Base-by-base conservation (phyloP, 2,888 invertebrate genomes). In the Drosophila bunnanda region DNA sequence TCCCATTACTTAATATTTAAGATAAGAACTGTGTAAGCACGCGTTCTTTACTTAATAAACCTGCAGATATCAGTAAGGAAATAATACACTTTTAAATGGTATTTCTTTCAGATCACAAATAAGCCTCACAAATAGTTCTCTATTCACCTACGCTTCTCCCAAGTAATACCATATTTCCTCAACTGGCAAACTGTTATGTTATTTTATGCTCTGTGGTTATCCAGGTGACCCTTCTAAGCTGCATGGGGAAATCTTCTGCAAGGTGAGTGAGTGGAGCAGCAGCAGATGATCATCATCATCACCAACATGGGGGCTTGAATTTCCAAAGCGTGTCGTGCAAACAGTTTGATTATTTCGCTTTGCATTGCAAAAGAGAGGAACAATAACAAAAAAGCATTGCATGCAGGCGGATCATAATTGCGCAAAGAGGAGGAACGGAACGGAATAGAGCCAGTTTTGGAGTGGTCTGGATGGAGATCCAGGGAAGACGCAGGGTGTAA, bases 281-380 rank as follows among this genome's bases (percentile, higher is more conserved):
- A n/a, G n/a, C n/a, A 28, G 22, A 43, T 22, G 20, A 43, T 43
- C 41, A 38, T 36, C 36, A 41, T 41, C 41, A 41, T 43, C 20
- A 43, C 13, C 41, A 22, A 22, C 43, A 46, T 36, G 53, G 22
- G 25, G 69, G 54, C 61, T 72, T 72, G 53, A 64, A 60, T 78
- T 75, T 80, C 43, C 58, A 82, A 77, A 79, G 67, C 77, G 77
- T 62, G 62, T 69, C 77, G 70, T 50, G 52, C 55, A 48, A 69
- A 46, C 41, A 30, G 52, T 66, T 69, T 52, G 28, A 66, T 66
- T 60, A 22, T 36, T 55, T 46, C 32, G 62, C 10, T 61, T 41
- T 13, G 25, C 39, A 32, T 38, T 50, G 62, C 64, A 50, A 46
- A 66, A 20, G 20, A 52, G 20, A 64, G 50, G 41, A 53, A 32